These are phyloP conservation scores for Pipistrellus pipistrellus DNA, from an alignment of 2,797 vertebrate genomes.

Conservation along the genomic window DNA sequence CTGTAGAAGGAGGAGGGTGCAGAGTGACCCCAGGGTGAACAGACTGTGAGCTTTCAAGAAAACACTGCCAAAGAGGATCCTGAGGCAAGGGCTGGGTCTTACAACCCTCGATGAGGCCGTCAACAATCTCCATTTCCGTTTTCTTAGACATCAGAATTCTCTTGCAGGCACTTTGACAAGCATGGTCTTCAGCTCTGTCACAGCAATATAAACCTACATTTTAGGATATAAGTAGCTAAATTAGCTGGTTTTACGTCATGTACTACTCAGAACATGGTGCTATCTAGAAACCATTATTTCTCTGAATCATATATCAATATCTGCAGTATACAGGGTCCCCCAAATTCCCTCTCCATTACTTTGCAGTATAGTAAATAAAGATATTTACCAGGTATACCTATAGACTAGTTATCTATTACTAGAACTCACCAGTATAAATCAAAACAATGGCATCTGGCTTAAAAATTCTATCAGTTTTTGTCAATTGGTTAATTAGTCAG, in stretches of 20 bases:
- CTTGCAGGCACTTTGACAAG: constrained; percentile 95
- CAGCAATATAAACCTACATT: constrained; percentile 96
- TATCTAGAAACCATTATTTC: background rate
- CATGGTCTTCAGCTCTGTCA: constrained; percentile 95
- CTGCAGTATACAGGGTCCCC: background rate
- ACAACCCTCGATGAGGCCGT: constrained; percentile 96
- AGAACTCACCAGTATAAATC: constrained; percentile 36
- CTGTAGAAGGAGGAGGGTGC: constrained; percentile 93
- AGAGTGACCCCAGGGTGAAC: constrained; percentile 92
- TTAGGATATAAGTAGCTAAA: constrained; percentile 63
- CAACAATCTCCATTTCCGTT: constrained; percentile 99
- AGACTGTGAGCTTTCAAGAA: constrained; percentile 95
- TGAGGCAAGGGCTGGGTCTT: constrained; percentile 97
- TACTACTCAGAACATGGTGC: background rate
- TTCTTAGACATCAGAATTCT: constrained; percentile 96
- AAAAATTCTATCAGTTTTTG: background rate
- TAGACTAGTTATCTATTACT: background rate
- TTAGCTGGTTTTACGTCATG: constrained; percentile 40
- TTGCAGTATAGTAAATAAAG: background rate
- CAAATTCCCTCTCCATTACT: constrained; percentile 8
- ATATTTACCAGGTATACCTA: background rate
- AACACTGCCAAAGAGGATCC: constrained; percentile 99
- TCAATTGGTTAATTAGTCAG: constrained; percentile 21
- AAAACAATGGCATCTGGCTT: constrained; percentile 28
- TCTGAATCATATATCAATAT: background rate